Evolutionary conservation across 2,797 vertebrate species (phyloP).

Genomic region (Buceros bicornis): DNA sequence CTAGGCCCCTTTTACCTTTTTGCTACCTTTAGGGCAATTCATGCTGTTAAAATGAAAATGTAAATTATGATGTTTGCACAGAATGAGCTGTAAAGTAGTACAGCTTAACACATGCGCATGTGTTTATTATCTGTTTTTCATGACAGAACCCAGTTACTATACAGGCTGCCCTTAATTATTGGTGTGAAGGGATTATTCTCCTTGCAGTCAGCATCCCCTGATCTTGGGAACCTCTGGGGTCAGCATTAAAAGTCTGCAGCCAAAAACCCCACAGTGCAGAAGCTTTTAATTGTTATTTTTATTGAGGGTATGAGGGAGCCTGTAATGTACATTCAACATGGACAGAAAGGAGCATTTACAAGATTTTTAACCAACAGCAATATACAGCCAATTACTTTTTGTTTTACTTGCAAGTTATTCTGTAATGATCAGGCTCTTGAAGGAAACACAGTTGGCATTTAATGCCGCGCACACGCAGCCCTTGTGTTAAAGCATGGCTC

Average conservation of each 20-base stretch:
- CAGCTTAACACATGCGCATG: conserved; percentile 84
- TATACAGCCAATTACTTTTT: conserved; percentile 73
- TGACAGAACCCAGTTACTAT: conserved; percentile 79
- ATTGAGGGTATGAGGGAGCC: conserved; percentile 15
- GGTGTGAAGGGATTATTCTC: conserved; percentile 81
- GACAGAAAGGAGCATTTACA: conserved; percentile 62
- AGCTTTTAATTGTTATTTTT: conserved; percentile 70
- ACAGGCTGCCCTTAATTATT: conserved; percentile 82
- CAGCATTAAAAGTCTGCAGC: conserved; percentile 68
- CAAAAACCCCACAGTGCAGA: conserved; percentile 32
- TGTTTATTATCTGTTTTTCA: conserved; percentile 87
- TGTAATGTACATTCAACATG: conserved; percentile 25
- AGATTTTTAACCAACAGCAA: conserved; percentile 61
- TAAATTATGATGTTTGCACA: conserved; percentile 82
- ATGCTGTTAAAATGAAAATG: conserved; percentile 82
- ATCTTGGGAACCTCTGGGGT: conserved; percentile 70
- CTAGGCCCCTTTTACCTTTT: conserved; percentile 72
- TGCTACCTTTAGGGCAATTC: conserved; percentile 79
- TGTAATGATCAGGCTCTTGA: conserved; percentile 52
- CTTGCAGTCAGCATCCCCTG: conserved; percentile 76
- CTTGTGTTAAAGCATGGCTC: neutral
- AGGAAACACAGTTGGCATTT: conserved; percentile 5
- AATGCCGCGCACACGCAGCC: neutral
- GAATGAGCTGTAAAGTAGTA: conserved; percentile 84
- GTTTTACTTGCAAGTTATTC: conserved; percentile 61